A percentile compares a stretch with the other conserved stretches of the same genome.
Evolutionary conservation across 2,888 invertebrate species (phyloP).

Genomic region (Euplexia lucipara): DNA sequence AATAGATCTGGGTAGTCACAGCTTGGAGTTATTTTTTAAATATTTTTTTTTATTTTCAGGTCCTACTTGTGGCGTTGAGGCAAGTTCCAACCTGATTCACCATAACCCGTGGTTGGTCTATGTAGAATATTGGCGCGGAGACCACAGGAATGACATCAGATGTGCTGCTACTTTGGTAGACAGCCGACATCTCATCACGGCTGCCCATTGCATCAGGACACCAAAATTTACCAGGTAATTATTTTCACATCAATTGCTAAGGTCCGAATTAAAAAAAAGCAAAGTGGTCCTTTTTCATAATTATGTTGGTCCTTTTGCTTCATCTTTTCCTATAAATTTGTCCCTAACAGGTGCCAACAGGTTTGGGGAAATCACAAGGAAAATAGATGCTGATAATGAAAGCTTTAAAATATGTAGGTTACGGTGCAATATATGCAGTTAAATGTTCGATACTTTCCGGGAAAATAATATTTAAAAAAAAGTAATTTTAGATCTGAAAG

Average conservation of each 20-base stretch:
- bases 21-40: background rate
- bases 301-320: background rate
- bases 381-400: background rate
- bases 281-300: background rate
- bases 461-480: background rate
- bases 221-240: slow-evolving; percentile 60
- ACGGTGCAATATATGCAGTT: background rate
- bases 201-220: slow-evolving; percentile 72
- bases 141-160: slow-evolving; percentile 45
- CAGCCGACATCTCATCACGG: slow-evolving; percentile 68
- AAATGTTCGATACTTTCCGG: background rate
- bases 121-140: slow-evolving; percentile 67
- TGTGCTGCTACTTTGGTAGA: slow-evolving; percentile 70
- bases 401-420: background rate
- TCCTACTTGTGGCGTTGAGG: slow-evolving; percentile 48
- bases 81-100: slow-evolving; percentile 66
- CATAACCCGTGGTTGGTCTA: slow-evolving; percentile 73
- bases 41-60: slow-evolving; percentile 14
- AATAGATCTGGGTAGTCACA: background rate
- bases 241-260: background rate
- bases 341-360: background rate
- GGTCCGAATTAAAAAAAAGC: background rate
- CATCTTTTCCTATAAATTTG: background rate
- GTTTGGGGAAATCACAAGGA: slow-evolving; percentile 4
- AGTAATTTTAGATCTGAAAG: background rate